These are phyloP conservation scores for Pentamera pediparva DNA, from an alignment of 53 echinoderm and acorn worm species.

Conservation along the genomic window DNA sequence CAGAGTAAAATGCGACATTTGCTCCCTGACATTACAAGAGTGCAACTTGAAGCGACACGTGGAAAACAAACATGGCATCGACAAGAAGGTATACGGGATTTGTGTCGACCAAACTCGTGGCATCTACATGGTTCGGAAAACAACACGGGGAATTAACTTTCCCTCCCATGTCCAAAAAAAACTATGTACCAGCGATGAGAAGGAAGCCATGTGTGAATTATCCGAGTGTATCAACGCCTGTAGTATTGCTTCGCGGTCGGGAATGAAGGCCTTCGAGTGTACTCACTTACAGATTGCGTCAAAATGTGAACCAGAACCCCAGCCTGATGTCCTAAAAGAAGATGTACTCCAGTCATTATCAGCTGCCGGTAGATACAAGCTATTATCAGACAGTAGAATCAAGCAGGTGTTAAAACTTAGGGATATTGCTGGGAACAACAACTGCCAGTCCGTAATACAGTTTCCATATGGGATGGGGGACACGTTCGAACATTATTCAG, in stretches of 20 bases:
- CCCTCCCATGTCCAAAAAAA: neutral
- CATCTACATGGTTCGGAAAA: neutral
- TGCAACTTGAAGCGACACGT: neutral
- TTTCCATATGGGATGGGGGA: neutral
- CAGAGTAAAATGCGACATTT: neutral
- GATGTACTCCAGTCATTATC: neutral
- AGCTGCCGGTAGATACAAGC: neutral
- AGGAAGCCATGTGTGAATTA: neutral
- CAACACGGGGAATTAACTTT: neutral
- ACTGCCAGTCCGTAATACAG: neutral
- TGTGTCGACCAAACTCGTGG: neutral
- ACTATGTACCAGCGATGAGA: neutral
- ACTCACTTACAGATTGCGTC: neutral
- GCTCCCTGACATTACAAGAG: neutral
- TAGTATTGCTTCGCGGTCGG: neutral
- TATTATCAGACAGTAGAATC: neutral
- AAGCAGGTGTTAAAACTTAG: neutral
- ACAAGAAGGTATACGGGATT: neutral
- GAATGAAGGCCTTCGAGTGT: neutral
- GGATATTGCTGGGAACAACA: neutral
- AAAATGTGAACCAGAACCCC: neutral
- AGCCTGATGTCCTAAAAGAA: neutral
- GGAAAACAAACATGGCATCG: neutral
- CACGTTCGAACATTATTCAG: neutral
- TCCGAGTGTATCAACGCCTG: neutral